Evolutionary conservation across 2,888 invertebrate species (phyloP).

Genomic region (Seira sanloemensis): DNA sequence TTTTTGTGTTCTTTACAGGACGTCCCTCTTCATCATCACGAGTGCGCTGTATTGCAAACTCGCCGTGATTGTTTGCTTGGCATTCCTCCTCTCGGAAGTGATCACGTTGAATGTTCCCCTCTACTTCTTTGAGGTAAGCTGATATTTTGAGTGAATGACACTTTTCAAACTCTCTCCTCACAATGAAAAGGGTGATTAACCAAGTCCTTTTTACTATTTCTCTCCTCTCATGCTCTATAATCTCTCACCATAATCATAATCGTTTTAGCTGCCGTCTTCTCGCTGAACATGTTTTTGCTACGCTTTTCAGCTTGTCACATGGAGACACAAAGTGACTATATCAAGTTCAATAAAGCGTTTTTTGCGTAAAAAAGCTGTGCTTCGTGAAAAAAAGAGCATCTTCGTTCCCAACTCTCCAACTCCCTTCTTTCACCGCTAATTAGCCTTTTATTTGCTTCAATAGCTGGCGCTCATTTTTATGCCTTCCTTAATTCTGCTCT

Average conservation of each 20-base stretch:
- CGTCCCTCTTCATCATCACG: conserved; percentile 89
- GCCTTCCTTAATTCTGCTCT: neutral
- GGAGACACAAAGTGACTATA: neutral
- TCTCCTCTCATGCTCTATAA: no score
- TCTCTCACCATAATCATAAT: neutral
- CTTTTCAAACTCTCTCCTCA: neutral
- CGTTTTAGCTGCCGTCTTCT: no score
- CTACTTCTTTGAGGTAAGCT: conserved; percentile 87
- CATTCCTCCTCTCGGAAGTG: conserved; percentile 95
- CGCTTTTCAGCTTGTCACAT: neutral
- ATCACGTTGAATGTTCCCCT: conserved; percentile 93
- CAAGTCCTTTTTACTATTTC: neutral
- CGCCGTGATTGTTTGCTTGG: conserved; percentile 93
- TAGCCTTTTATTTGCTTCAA: conserved; percentile 33
- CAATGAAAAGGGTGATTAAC: neutral
- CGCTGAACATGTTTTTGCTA: no score
- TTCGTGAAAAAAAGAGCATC: neutral
- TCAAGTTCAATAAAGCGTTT: conserved; percentile 2
- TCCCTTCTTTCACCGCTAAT: conserved; percentile 28
- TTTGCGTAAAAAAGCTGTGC: neutral
- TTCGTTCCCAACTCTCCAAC: neutral
- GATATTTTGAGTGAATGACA: no score
- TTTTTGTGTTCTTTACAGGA: conserved; percentile 53
- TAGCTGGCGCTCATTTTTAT: neutral
- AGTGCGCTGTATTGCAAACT: conserved; percentile 97